phyloP scores from a whole-genome alignment of 1,140 invertebrate genomes.

The Chymomyza costata region DNA sequence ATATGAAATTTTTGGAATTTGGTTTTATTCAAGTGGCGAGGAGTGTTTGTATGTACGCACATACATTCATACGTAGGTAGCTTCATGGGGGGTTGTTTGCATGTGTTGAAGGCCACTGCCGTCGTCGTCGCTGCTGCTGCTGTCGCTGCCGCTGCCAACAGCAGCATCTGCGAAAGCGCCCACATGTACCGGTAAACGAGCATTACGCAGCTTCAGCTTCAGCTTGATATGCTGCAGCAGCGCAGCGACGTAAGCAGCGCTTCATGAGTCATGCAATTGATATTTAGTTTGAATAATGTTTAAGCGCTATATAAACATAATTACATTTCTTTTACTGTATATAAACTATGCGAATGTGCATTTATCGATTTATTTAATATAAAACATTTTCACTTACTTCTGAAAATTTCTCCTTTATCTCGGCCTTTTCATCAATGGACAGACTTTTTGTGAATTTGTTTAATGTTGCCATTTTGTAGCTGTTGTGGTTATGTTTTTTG shows the following conservation, averaged over 20 bases:
- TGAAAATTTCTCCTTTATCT: constrained; percentile 74
- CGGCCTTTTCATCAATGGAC: constrained; percentile 72
- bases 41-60: constrained; percentile 11
- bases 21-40: too few species aligned
- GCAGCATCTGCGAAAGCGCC: constrained; percentile 39
- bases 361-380: constrained; percentile 13
- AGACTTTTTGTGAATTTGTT: constrained; percentile 74
- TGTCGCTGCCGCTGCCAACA: constrained; percentile 11
- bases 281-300: constrained; percentile 42
- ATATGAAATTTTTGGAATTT: too few species aligned
- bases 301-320: not conserved
- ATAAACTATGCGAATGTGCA: constrained; percentile 20
- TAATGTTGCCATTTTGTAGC: constrained; percentile 61
- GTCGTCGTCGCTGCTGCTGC: too few species aligned
- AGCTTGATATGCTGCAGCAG: constrained; percentile 9
- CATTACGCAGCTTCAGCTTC: not conserved
- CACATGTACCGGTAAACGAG: constrained; percentile 63
- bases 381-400: constrained; percentile 57
- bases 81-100: constrained; percentile 63
- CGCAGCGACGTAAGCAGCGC: constrained; percentile 13
- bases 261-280: constrained; percentile 55
- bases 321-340: too few species aligned
- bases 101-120: constrained; percentile 56
- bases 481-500: constrained; percentile 15
- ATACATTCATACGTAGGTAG: not conserved